A percentile compares a stretch with the other conserved stretches of the same genome.
These are phyloP conservation scores for Cydia pomonella DNA, from an alignment of 1,140 invertebrate genomes.

Conservation along the genomic window DNA sequence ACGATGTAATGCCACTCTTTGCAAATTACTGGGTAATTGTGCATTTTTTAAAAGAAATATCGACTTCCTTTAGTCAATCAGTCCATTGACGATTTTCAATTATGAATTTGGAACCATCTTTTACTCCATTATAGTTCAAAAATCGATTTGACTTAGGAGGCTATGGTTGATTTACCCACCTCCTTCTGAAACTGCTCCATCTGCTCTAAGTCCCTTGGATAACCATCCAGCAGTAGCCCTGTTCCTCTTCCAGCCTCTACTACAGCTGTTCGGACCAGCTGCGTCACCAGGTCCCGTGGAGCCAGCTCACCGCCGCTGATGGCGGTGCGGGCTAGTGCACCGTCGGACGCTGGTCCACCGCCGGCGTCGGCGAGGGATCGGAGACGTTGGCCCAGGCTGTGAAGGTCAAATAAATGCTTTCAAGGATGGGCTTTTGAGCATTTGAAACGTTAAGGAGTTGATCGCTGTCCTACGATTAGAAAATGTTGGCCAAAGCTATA, in stretches of 20 bases:
- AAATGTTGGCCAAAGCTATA: too few relatives aligned
- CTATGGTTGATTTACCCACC: constrained; percentile 78
- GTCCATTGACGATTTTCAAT: too few relatives aligned
- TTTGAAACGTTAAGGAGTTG: too few relatives aligned
- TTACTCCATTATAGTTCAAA: too few relatives aligned
- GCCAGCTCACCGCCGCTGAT: constrained; percentile 92
- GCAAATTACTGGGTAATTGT: too few relatives aligned
- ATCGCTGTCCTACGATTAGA: too few relatives aligned
- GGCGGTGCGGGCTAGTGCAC: constrained; percentile 81
- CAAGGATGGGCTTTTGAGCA: too few relatives aligned
- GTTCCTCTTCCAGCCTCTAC: constrained; percentile 61
- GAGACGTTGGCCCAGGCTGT: constrained; percentile 86
- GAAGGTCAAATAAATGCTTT: neutral
- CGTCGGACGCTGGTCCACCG: constrained; percentile 80
- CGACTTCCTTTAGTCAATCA: too few relatives aligned
- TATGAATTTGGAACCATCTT: too few relatives aligned
- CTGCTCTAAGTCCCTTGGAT: constrained; percentile 92
- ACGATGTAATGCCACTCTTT: too few relatives aligned
- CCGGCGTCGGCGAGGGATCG: constrained; percentile 84
- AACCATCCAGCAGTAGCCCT: constrained; percentile 94
- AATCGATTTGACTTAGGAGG: too few relatives aligned
- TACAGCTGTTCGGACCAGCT: constrained; percentile 83
- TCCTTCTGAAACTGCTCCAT: constrained; percentile 91
- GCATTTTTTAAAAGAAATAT: too few relatives aligned
- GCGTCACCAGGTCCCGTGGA: constrained; percentile 84